phyloP scores from a whole-genome alignment of 2,888 invertebrate species.

The Eledone cirrhosa region DNA sequence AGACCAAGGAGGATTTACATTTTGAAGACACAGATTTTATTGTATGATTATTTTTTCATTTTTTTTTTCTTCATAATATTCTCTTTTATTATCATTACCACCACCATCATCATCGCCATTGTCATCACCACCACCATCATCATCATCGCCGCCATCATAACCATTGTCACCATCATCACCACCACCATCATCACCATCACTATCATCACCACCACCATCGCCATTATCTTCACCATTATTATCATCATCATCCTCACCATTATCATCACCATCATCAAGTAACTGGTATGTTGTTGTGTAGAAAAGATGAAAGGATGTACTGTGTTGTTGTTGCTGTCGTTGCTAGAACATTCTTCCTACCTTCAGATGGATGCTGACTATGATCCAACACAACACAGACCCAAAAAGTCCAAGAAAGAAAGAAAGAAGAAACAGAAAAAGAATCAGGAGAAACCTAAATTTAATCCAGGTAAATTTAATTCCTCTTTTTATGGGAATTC shows the following conservation, averaged over 20 bases:
- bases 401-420: constrained; percentile 37
- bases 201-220: too few relatives aligned
- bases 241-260: too few relatives aligned
- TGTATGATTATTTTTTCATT: constrained; percentile 67
- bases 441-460: constrained; percentile 82
- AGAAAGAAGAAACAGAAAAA: constrained; percentile 67
- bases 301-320: too few relatives aligned
- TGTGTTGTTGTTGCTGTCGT: too few relatives aligned
- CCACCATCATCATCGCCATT: background rate
- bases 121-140: too few relatives aligned
- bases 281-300: too few relatives aligned
- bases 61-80: background rate
- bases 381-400: constrained; percentile 71
- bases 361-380: constrained; percentile 89
- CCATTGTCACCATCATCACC: too few relatives aligned
- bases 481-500: too few relatives aligned
- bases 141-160: too few relatives aligned
- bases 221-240: too few relatives aligned
- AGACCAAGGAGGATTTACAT: constrained; percentile 38
- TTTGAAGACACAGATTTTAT: constrained; percentile 79
- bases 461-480: constrained; percentile 74
- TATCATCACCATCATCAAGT: too few relatives aligned
- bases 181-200: background rate
- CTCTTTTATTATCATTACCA: too few relatives aligned
- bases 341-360: constrained; percentile 23